Evolutionary conservation across 2,888 invertebrate genomes (phyloP), one percentile per base, ranked within the genome.

Genomic region (Clistopyga incitator): DNA sequence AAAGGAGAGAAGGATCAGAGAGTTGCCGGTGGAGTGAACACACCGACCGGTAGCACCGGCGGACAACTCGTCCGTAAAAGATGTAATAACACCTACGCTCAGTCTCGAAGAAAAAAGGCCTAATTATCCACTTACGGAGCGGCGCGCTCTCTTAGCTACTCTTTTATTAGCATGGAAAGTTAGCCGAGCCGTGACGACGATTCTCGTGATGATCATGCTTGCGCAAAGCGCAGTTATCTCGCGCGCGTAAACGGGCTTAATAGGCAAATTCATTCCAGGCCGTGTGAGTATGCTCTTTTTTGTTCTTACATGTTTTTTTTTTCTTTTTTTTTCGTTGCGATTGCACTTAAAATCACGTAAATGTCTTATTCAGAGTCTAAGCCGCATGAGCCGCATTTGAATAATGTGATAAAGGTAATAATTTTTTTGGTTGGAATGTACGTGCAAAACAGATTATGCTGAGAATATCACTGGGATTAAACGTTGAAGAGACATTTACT

Each of bases 51-150:
- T 84, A 84, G 82, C 78, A 77, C 64, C 54, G 72, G n/a, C 67
- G 81, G 82, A 79, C 68, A 83, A 74, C 80, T 84, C 85, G 81
- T 77, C 85, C 80, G 83, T 85, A 84, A 85, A 86, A 82, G 82
- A 87, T 86, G 86, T 88, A 88, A 88, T 86, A 87, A 87, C 84
- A 86, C 87, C 85, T 86, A 87, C 87, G 87, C 87, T 79, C 81
- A 59, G 84, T 84, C 65, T 86, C 79, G 78, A 84, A 84, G 81
- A 84, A 88, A 86, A 87, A 88, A 88, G 84, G 84, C 84, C 78
- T 90, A 90, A 90, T 90, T 90, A 90, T 90, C 90, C 90, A 90
- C 88, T 90, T 90, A 90, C 85, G 85, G 76, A 79, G 77, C 79
- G 67, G 85, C 77, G 75, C 78, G 81, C 76, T 64, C 78, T 78